Base-by-base conservation (phyloP, 2,888 invertebrate genomes). In the Drosophila peninsularis region DNA sequence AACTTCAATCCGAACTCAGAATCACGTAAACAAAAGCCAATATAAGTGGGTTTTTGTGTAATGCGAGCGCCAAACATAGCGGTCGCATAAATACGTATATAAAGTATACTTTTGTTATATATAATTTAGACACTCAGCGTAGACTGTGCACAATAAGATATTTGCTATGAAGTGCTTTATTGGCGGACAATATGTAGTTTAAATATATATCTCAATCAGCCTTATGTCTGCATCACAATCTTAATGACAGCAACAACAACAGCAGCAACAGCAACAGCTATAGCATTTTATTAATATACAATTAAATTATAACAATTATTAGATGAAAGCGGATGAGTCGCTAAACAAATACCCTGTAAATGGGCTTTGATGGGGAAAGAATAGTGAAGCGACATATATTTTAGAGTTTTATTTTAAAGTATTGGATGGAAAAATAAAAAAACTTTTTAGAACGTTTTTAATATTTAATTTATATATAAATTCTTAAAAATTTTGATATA, bases 251-350 rank as follows among this genome's bases (percentile, higher is more conserved):
- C 52, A 32, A 3, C 21, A 52, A 24, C 50, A 19, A 62, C 44
- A 21, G 9, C 52, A 32, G 5, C 24, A 52, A 24, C 50, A 19
- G 42, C 41, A 37, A 10, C 11, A 61, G 49, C 62, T 61, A 36
- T 36, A 42, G 36, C 36, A 62, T 44, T 62, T 53, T 64, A 64
- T 64, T 64, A 64, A 53, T 53, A 63, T 49, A 60, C 50, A 17
- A 50, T 27, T 37, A 42, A 42, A 50, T 44, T 60, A 37, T 50
- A 45, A 13, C 11, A 10, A 37, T 37, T 21, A 62, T 64, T 64
- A 30, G 44, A 9, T n/a, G 4, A 21, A 6, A 52, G 0, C 0
- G 0, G 0, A 4, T 3, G n/a, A 45, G 53, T 45, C 62, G 62
- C 2, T 0, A 0, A 0, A 3, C 0, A 13, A 24, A 53, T 62